Base-by-base conservation (phyloP, 2,888 invertebrate species). In the Zygaena filipendulae region DNA sequence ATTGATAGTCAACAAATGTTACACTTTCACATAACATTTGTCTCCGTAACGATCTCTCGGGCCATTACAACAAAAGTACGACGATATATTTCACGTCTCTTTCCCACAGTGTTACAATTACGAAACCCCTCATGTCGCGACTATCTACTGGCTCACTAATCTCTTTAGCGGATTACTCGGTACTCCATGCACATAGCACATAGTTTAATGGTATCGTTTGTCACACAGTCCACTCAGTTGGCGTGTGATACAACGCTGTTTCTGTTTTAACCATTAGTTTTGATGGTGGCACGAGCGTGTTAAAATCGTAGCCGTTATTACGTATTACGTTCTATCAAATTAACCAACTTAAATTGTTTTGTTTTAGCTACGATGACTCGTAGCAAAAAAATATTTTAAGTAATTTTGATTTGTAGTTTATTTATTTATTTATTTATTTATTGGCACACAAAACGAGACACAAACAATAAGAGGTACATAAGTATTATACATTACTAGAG, bases 1-100 rank as follows among this genome's bases (percentile, higher is more conserved):
- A 29, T 35, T 35, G 37, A 33, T 36, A 30, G 23, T 28, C n/a
- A 33, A 29, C 34, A 30, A 27, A 35, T 36, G 38, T 34, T 36
- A 38, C 40, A 35, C 57, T 55, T 57, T 60, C 59, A 51, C 54
- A 50, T 47, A 45, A 36, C 51, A 49, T 52, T 49, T 53, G 45
- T 54, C 52, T 52, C 52, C 39, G 37, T 40, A 38, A 42, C 34
- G 40, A 43, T 21, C 21, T 35, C 30, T 11, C 32, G 32, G 36
- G 27, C 31, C 33, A 40, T 36, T 43, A 35, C 33, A 36, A 34
- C 7, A 16, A 16, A 16, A 16, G 16, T 16, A 6, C 4, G 25
- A 12, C 16, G 38, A 43, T n/a, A 33, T 42, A 38, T 33, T 33
- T 38, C 38, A 43, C 35, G 35, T 39, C 41, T 42, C 39, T 39